Conservation (phyloP, 2,113 vertebrate genomes). For the Mandrillus leucophaeus region DNA sequence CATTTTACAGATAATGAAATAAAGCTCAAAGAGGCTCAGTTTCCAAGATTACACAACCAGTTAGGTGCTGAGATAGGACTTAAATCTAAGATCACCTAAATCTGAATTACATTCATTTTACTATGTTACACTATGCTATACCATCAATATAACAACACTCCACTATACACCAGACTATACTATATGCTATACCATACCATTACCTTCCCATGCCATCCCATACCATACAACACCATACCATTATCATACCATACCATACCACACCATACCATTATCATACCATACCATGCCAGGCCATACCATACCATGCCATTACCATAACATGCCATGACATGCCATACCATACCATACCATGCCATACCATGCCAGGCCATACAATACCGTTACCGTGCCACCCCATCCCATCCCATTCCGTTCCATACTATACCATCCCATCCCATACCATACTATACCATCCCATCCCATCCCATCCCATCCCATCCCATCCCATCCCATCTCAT, state of each 20-base stretch:
- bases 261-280: background rate
- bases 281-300: background rate
- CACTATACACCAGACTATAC: background rate
- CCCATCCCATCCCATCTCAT: no score
- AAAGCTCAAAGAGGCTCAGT: background rate
- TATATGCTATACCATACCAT: background rate
- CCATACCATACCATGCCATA: background rate
- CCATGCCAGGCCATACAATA: background rate
- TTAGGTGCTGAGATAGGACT: background rate
- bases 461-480: no score
- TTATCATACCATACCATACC: background rate
- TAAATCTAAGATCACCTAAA: background rate
- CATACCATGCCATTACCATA: background rate
- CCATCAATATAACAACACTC: no score
- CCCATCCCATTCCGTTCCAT: background rate
- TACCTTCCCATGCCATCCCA: background rate
- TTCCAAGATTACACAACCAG: background rate
- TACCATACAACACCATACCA: background rate
- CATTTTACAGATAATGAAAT: background rate
- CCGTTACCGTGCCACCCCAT: background rate
- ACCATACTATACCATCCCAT: background rate
- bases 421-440: no score
- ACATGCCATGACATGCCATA: background rate
- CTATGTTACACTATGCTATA: background rate
- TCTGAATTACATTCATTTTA: background rate